Evolutionary conservation across 1,140 invertebrate genomes (phyloP).

Genomic region (Anastrepha obliqua): DNA sequence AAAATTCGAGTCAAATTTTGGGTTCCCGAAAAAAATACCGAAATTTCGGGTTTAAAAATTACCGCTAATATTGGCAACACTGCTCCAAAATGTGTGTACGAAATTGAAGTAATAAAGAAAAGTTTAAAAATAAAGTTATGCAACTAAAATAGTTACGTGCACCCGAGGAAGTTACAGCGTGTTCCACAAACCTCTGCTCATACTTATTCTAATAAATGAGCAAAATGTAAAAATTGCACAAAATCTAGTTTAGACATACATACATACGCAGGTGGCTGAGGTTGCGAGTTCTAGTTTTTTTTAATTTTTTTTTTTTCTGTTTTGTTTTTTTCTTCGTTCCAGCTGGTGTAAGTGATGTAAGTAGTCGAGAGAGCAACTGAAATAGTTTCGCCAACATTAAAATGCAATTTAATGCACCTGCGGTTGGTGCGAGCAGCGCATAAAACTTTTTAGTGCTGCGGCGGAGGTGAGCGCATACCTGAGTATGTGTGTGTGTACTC

Average conservation of each 20-base stretch:
- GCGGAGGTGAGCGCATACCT: neutral
- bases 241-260: neutral
- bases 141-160: neutral
- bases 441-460: conserved; percentile 30
- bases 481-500: neutral
- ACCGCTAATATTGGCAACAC: too few relatives aligned
- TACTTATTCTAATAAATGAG: neutral
- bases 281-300: neutral
- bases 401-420: conserved; percentile 53
- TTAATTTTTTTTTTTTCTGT: neutral
- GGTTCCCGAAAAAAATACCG: too few relatives aligned
- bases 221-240: neutral
- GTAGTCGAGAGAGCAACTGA: neutral
- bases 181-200: neutral
- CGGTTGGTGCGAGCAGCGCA: conserved; percentile 45
- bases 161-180: conserved; percentile 4
- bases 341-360: neutral
- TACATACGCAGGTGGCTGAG: neutral
- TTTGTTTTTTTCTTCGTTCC: neutral
- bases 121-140: neutral
- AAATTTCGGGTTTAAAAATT: too few relatives aligned
- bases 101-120: conserved; percentile 26
- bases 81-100: neutral
- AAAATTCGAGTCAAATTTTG: too few relatives aligned
- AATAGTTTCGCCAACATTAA: conserved; percentile 51